Evolutionary conservation across 2,797 vertebrate genomes (phyloP).

Genomic region (Ispidina picta): DNA sequence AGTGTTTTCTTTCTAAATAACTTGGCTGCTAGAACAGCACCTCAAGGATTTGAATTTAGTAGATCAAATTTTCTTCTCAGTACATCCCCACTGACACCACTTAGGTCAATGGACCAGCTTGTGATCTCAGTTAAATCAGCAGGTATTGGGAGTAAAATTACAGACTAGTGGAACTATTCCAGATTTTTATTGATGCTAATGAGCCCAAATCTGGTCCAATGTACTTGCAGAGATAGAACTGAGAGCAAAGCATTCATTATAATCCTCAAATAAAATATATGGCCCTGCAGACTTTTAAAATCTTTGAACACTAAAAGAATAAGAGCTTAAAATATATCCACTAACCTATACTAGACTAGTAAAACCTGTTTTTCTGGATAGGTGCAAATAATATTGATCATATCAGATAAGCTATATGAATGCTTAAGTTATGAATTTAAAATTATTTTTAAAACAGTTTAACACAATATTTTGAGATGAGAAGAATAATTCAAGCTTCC

Average conservation of each 20-base stretch:
- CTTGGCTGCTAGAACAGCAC: slow-evolving; percentile 64
- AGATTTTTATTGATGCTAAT: slow-evolving; percentile 61
- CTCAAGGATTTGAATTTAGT: slow-evolving; percentile 71
- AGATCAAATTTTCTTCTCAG: slow-evolving; percentile 64
- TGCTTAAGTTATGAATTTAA: neutral
- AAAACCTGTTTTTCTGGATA: neutral
- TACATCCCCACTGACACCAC: slow-evolving; percentile 65
- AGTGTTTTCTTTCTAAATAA: slow-evolving; percentile 69
- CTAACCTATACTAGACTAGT: neutral
- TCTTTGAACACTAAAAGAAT: neutral
- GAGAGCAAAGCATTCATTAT: slow-evolving; percentile 16
- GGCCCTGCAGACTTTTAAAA: neutral
- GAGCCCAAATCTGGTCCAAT: slow-evolving; percentile 49
- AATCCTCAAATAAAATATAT: neutral
- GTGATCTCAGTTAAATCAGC: slow-evolving; percentile 66
- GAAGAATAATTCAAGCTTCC: neutral
- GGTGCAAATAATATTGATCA: neutral
- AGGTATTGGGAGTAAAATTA: slow-evolving; percentile 56
- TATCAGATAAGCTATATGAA: neutral
- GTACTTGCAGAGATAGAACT: neutral
- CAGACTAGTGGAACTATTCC: slow-evolving; percentile 54
- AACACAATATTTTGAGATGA: neutral
- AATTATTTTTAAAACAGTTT: neutral
- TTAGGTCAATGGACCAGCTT: slow-evolving; percentile 71
- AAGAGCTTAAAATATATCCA: neutral